Evolutionary conservation across 2,888 invertebrate genomes (phyloP).

Genomic region (Brassicogethes aeneus): DNA sequence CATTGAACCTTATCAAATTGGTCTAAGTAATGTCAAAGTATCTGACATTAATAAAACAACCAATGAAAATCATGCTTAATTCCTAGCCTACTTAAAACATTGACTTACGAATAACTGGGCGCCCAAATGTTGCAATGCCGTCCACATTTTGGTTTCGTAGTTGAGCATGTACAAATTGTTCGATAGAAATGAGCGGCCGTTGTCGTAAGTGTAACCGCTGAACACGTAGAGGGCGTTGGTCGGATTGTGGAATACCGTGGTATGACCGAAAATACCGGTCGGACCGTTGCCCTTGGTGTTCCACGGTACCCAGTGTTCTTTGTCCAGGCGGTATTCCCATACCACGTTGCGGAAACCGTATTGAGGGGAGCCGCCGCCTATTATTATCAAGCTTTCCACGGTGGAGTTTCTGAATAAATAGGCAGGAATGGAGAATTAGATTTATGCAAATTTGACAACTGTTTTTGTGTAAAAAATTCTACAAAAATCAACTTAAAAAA

Average conservation of each 20-base stretch:
- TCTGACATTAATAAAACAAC: too few species aligned
- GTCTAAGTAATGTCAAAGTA: too few species aligned
- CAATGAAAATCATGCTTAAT: too few species aligned
- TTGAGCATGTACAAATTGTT: conserved; percentile 73
- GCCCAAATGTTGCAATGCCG: too few species aligned
- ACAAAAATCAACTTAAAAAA: too few species aligned
- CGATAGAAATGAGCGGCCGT: conserved; percentile 49
- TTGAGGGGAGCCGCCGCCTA: conserved; percentile 77
- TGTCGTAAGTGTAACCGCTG: conserved; percentile 75
- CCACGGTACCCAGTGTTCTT: conserved; percentile 62
- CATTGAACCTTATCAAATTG: too few species aligned
- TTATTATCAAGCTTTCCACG: conserved; percentile 67
- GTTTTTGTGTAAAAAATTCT: too few species aligned
- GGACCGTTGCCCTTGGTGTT: conserved; percentile 66
- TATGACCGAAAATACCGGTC: conserved; percentile 79
- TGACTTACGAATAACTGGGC: too few species aligned
- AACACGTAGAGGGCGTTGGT: conserved; percentile 83
- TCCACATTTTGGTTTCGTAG: conserved; percentile 71
- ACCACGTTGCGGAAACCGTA: conserved; percentile 64
- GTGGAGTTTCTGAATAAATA: conserved; percentile 64
- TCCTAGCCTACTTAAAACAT: too few species aligned
- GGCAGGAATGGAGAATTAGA: too few species aligned
- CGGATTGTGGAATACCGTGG: conserved; percentile 73
- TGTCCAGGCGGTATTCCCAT: conserved; percentile 74
- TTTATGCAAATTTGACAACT: too few species aligned